These are phyloP conservation scores for Aromia moschata DNA, from an alignment of 2,888 invertebrate genomes.

Conservation along the genomic window DNA sequence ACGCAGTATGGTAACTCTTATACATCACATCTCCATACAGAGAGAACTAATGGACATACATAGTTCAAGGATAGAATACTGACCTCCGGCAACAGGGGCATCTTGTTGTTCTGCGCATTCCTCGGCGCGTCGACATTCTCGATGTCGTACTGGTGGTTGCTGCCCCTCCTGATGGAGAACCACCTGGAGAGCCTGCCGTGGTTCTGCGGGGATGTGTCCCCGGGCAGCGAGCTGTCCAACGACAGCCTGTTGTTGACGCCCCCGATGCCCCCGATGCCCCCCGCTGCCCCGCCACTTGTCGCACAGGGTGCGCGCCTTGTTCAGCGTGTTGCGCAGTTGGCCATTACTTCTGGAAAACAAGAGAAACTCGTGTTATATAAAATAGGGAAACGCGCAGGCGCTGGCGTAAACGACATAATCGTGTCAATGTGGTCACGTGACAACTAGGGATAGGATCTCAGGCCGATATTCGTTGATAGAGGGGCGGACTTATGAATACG, in stretches of 20 bases:
- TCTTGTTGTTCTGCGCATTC: slow-evolving; percentile 65
- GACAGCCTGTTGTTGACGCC: slow-evolving; percentile 54
- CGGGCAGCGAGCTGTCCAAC: slow-evolving; percentile 53
- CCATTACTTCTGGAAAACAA: slow-evolving; percentile 68
- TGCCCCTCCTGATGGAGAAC: slow-evolving; percentile 88
- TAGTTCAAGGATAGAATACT: slow-evolving; percentile 34
- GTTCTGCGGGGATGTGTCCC: slow-evolving; percentile 54
- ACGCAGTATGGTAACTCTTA: too few species aligned
- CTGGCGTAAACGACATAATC: too few species aligned
- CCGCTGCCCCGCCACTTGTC: slow-evolving; percentile 77
- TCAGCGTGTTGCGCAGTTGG: slow-evolving; percentile 81
- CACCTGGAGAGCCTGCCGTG: slow-evolving; percentile 83
- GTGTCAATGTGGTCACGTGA: too few species aligned
- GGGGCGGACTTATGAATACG: too few species aligned
- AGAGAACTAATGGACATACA: too few species aligned
- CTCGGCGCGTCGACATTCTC: slow-evolving; percentile 62
- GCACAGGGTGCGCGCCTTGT: slow-evolving; percentile 83
- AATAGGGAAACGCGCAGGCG: too few species aligned
- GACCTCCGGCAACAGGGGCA: slow-evolving; percentile 86
- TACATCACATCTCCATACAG: too few species aligned
- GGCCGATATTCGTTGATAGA: too few species aligned
- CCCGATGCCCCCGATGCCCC: too few species aligned
- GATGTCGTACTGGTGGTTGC: slow-evolving; percentile 84
- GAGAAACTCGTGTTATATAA: too few species aligned
- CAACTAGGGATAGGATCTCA: too few species aligned